A percentile compares a stretch with the other conserved stretches of the same genome.
phyloP scores from a whole-genome alignment of 2,113 vertebrate genomes.

The Notarius lentiginosus region DNA sequence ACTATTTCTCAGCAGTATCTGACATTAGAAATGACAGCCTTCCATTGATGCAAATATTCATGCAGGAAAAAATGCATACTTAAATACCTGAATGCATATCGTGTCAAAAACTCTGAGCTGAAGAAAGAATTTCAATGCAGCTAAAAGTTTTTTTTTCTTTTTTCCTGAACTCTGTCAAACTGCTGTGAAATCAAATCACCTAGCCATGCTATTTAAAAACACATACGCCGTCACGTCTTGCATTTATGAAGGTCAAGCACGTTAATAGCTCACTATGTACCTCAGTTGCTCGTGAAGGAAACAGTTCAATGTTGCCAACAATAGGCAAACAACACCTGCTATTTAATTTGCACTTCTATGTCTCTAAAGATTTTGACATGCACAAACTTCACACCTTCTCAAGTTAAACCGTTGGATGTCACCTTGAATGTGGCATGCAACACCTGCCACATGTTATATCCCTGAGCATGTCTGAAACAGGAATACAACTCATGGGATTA shows the following conservation, averaged over 20 bases:
- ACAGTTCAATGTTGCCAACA: neutral
- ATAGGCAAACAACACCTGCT: conserved; percentile 5
- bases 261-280: neutral
- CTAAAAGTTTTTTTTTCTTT: neutral
- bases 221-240: conserved; percentile 22
- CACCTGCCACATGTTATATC: conserved; percentile 42
- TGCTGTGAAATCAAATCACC: conserved; percentile 4
- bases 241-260: conserved; percentile 29
- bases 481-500: conserved; percentile 12
- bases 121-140: neutral
- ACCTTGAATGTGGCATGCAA: conserved; percentile 12
- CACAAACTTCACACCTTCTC: conserved; percentile 23
- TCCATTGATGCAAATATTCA: conserved; percentile 52
- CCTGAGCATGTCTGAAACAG: conserved; percentile 19
- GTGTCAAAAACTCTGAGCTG: neutral
- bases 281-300: neutral
- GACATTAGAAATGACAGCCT: conserved; percentile 53
- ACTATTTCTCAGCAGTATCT: conserved; percentile 37
- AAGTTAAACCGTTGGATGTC: conserved; percentile 1
- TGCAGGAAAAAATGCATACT: conserved; percentile 42
- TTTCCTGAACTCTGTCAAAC: neutral
- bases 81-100: neutral
- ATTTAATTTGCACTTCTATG: conserved; percentile 25
- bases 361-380: neutral
- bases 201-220: conserved; percentile 53